phyloP scores from a whole-genome alignment of 2,888 invertebrate genomes.

The Eulithis prunata region DNA sequence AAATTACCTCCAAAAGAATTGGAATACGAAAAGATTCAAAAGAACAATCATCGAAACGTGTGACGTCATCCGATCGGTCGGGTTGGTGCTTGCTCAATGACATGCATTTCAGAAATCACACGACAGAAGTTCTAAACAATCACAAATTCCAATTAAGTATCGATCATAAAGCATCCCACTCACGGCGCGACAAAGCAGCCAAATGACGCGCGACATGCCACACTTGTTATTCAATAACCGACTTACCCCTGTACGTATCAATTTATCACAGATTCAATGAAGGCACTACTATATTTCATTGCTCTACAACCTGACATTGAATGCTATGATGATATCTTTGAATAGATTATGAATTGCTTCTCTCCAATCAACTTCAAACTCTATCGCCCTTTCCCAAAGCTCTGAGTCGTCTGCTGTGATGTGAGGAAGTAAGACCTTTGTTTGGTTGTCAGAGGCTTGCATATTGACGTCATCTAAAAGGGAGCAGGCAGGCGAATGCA shows the following conservation, averaged over 20 bases:
- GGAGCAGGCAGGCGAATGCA: slow-evolving; percentile 80
- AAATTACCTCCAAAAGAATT: too few species aligned
- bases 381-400: not conserved
- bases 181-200: slow-evolving; percentile 38
- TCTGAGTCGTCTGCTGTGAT: slow-evolving; percentile 24
- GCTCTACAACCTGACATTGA: slow-evolving; percentile 71
- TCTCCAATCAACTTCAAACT: slow-evolving; percentile 26
- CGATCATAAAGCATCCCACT: slow-evolving; percentile 31
- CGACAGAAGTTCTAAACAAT: too few species aligned
- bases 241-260: slow-evolving; percentile 72
- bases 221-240: slow-evolving; percentile 82
- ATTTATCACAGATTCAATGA: slow-evolving; percentile 83
- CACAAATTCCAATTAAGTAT: slow-evolving; percentile 44
- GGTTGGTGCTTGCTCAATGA: too few species aligned
- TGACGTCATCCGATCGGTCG: too few species aligned
- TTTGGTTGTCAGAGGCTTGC: slow-evolving; percentile 55
- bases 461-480: slow-evolving; percentile 83
- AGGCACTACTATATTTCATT: slow-evolving; percentile 83
- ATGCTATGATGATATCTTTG: slow-evolving; percentile 52
- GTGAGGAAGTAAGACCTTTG: slow-evolving; percentile 47
- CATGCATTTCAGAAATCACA: too few species aligned
- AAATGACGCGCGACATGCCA: slow-evolving; percentile 60
- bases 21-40: too few species aligned
- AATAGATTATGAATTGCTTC: slow-evolving; percentile 52
- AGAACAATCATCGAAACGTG: too few species aligned